Percentiles rank a stretch among this genome's conserved stretches.
Evolutionary conservation across 1,140 invertebrate genomes (phyloP).

Genomic region (Reticulitermes speratus): DNA sequence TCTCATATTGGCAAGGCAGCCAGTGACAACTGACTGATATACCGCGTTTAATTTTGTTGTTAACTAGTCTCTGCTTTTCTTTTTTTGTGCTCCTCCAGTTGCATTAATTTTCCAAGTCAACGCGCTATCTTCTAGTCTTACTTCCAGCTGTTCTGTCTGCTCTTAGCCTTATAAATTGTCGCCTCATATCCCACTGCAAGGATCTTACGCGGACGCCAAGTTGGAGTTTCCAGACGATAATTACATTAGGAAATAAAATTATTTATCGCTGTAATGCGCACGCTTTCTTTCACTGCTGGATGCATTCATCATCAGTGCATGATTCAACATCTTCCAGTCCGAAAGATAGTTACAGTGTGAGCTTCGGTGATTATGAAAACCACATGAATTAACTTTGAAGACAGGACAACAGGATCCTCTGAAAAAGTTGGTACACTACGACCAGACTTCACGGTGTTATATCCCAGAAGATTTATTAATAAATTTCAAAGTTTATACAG

Average conservation of each 20-base stretch:
- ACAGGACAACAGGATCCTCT: too few species aligned
- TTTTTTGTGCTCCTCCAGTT: background rate
- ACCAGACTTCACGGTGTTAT: too few species aligned
- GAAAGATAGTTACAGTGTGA: too few species aligned
- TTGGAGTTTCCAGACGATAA: background rate
- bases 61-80: background rate
- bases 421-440: too few species aligned
- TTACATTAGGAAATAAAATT: background rate
- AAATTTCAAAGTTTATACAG: too few species aligned
- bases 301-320: too few species aligned
- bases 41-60: slow-evolving; percentile 10
- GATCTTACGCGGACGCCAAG: background rate
- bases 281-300: too few species aligned
- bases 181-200: background rate
- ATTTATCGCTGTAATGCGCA: background rate
- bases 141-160: background rate
- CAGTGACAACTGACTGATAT: background rate
- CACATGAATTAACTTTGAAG: too few species aligned
- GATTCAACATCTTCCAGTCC: too few species aligned
- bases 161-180: background rate
- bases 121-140: background rate
- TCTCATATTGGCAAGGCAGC: background rate
- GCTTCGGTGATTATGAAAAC: too few species aligned
- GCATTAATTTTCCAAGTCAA: slow-evolving; percentile 16
- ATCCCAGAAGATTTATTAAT: too few species aligned